These are phyloP conservation scores for Zaprionus inermis DNA, from an alignment of 1,140 invertebrate species.

Conservation along the genomic window DNA sequence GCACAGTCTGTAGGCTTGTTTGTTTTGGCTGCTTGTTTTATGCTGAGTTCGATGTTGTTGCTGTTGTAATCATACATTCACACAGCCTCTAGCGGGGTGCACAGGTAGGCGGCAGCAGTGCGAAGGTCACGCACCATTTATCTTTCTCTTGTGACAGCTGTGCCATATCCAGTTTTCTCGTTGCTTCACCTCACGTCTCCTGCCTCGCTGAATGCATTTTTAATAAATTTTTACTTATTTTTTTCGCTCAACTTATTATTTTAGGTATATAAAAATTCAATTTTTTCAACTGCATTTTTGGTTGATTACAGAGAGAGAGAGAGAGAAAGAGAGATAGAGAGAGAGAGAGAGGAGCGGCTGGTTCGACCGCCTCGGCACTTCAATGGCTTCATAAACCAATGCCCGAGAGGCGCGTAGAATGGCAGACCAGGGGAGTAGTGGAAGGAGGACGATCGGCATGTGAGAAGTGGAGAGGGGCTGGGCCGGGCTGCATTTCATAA, in stretches of 20 bases:
- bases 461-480: conserved; percentile 10
- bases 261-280: conserved; percentile 76
- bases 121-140: conserved; percentile 79
- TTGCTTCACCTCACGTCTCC: conserved; percentile 9
- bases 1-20: conserved; percentile 44
- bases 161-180: conserved; percentile 64
- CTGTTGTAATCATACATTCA: conserved; percentile 44
- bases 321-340: conserved; percentile 24
- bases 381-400: conserved; percentile 81
- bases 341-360: conserved; percentile 12
- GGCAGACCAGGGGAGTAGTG: too few species aligned
- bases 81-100: conserved; percentile 39
- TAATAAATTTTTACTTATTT: conserved; percentile 78
- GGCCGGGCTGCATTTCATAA: conserved; percentile 53
- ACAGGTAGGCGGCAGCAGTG: conserved; percentile 55
- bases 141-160: conserved; percentile 67
- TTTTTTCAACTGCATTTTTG: conserved; percentile 61
- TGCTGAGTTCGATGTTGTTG: conserved; percentile 22
- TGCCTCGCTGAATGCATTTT: conserved; percentile 60
- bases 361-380: conserved; percentile 37
- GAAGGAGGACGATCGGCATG: too few species aligned
- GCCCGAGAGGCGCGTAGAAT: conserved; percentile 41
- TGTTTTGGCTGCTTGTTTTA: conserved; percentile 48
- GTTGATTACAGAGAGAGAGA: conserved; percentile 55
- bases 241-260: conserved; percentile 44